Conservation (phyloP, 2,113 vertebrate genomes). For the Serilophus lunatus region DNA sequence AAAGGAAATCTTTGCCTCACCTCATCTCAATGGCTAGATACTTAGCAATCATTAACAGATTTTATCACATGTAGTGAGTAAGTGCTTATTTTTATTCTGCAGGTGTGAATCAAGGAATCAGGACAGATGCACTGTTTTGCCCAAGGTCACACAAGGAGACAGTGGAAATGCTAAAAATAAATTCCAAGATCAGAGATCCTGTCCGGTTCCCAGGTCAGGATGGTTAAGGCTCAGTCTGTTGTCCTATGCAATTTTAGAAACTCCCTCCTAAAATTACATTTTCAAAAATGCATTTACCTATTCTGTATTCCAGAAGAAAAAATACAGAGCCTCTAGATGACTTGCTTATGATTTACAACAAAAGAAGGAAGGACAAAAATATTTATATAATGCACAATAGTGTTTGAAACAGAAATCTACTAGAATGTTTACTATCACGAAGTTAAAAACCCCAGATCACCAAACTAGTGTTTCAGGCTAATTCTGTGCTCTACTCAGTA, state of each 20-base stretch:
- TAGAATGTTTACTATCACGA: neutral
- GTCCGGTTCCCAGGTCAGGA: neutral
- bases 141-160: constrained; percentile 22
- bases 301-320: neutral
- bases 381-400: neutral
- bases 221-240: neutral
- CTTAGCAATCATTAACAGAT: constrained; percentile 35
- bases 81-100: constrained; percentile 43
- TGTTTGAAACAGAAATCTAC: neutral
- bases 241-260: neutral
- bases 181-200: neutral
- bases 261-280: neutral
- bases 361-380: neutral
- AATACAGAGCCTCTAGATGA: neutral
- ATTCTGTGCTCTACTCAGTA: neutral
- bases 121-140: constrained; percentile 8
- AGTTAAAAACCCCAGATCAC: neutral
- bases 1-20: constrained; percentile 21
- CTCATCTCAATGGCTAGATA: constrained; percentile 1
- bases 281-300: neutral
- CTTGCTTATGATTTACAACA: neutral
- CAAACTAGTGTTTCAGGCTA: neutral
- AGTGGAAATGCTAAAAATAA: constrained; percentile 2
- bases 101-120: constrained; percentile 29
- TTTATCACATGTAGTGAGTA: constrained; percentile 33